These are phyloP conservation scores for Mactromeris polynyma DNA, from an alignment of 2,888 invertebrate genomes.

Conservation along the genomic window DNA sequence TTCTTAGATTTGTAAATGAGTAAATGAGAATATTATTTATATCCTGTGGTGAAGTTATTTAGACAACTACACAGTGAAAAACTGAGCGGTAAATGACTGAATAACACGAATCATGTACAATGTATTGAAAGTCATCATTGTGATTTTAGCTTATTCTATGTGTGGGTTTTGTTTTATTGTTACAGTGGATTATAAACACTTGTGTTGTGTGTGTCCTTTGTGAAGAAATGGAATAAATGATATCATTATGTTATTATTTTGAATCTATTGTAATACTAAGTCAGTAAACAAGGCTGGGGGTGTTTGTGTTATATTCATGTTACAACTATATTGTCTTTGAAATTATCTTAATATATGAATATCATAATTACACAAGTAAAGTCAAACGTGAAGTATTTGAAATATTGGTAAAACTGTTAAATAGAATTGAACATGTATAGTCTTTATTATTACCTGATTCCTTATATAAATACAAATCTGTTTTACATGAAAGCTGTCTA, in stretches of 20 bases:
- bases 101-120: not conserved
- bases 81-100: not conserved
- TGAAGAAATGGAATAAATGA: not conserved
- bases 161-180: conserved; percentile 3
- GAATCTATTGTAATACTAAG: not conserved
- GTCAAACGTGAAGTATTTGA: not conserved
- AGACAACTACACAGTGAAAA: not conserved
- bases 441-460: no score
- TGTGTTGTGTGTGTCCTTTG: not conserved
- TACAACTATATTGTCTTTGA: not conserved
- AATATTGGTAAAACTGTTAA: not conserved
- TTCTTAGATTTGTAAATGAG: conserved; percentile 1
- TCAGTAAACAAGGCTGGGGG: not conserved
- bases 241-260: conserved; percentile 2
- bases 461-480: no score
- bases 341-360: not conserved
- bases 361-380: not conserved
- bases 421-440: no score
- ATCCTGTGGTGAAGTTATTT: not conserved
- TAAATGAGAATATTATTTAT: not conserved
- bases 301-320: not conserved
- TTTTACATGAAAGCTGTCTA: no score
- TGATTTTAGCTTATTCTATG: not conserved
- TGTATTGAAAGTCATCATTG: not conserved
- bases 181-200: not conserved